A percentile compares a stretch with the other conserved stretches of the same genome.
Evolutionary conservation across 2,113 vertebrate species (phyloP).

Genomic region (Apteryx owenii): DNA sequence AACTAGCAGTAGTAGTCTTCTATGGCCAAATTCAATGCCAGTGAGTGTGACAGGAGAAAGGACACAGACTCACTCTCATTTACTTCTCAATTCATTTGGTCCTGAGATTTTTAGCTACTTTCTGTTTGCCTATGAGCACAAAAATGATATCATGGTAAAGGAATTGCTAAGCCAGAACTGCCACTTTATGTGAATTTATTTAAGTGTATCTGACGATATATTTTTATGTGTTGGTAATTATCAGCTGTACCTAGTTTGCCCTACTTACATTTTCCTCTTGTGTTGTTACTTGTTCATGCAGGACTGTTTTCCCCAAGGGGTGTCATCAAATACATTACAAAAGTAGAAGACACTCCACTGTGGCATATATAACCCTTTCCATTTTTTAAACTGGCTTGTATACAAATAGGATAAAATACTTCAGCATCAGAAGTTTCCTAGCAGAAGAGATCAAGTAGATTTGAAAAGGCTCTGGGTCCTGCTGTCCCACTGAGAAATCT

Average conservation of each 20-base stretch:
- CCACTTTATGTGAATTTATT: background rate
- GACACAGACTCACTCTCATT: accelerated
- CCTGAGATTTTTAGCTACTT: background rate
- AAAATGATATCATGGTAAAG: conserved; percentile 6
- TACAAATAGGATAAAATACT: background rate
- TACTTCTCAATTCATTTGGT: background rate
- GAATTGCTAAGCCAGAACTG: conserved; percentile 36
- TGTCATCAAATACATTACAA: conserved; percentile 22
- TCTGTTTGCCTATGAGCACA: background rate
- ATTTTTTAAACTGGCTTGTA: background rate
- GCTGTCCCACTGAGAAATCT: background rate
- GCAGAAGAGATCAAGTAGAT: background rate
- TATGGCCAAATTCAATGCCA: background rate
- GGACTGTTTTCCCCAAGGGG: background rate
- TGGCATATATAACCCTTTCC: background rate
- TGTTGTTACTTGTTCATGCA: background rate
- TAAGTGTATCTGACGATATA: background rate
- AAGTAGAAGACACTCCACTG: conserved; percentile 7
- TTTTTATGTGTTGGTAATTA: conserved; percentile 26
- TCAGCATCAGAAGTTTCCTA: background rate
- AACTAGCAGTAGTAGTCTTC: background rate
- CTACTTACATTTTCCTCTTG: conserved; percentile 33
- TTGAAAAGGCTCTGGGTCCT: background rate
- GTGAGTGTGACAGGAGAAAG: background rate
- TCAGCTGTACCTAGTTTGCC: conserved; percentile 9